Evolutionary conservation across 2,888 invertebrate genomes (phyloP), one percentile per base, ranked within the genome.

Genomic region (Sicus ferrugineus): DNA sequence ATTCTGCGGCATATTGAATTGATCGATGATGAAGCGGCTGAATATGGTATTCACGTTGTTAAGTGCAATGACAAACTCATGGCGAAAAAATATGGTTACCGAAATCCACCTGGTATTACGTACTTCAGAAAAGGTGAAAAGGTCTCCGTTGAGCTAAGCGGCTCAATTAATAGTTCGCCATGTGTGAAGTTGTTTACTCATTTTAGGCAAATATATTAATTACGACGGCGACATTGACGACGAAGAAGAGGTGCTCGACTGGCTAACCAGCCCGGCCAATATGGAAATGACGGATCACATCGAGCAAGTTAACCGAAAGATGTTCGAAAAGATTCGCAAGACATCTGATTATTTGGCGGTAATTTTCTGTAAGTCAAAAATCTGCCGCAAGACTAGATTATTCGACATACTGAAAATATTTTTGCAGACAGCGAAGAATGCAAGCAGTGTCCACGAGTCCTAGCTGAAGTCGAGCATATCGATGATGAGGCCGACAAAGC

Each of bases 251-350:
- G 73, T 85, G 2, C 87, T 96, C 34, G 96, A 96, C 81, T 96
- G 96, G 96, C 86, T 96, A 16, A 96, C 96, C 0, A 93, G 95
- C 83, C 96, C 96, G 0, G 93, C 94, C 78, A 96, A 96, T 77
- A 96, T 96, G 96, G 96, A 96, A 85, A 88, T 96, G 71, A 94
- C 93, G 5, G 96, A 96, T 85, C 93, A 94, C 76, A 96, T 96
- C 67, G 96, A 96, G 84, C 90, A 93, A 81, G 95, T 96, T 16
- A 96, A 96, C 82, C 88, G 89, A 69, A 95, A 96, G 86, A 96
- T 96, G 96, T 95, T 96, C 81, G 92, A 94, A 73, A 94, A 96
- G 85, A 93, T 96, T 78, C 88, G 94, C 56, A 93, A 94, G 80
- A 90, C 92, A 34, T 94, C 95, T 0, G 95, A 96, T 81, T 95